Evolutionary conservation across 2,797 vertebrate species (phyloP).

Genomic region (Parotocinclus haroldoi): DNA sequence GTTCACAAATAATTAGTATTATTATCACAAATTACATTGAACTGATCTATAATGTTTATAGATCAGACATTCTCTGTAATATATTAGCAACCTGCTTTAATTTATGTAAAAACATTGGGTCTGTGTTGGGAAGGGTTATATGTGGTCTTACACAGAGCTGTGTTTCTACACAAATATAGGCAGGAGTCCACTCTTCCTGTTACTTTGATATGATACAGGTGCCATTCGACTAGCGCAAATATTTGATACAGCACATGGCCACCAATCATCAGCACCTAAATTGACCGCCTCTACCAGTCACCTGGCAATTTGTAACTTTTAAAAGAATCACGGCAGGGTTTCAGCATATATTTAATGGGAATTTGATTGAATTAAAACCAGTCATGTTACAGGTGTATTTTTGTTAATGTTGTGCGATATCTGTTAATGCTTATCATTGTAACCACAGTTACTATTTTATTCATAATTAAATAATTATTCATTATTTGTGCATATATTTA

Average conservation of each 20-base stretch:
- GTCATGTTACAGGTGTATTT: no score
- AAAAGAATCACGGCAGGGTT: slow-evolving; percentile 20
- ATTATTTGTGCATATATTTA: no score
- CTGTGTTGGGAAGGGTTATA: slow-evolving; percentile 21
- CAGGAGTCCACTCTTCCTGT: slow-evolving; percentile 43
- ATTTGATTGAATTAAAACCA: background rate
- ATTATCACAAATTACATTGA: slow-evolving; percentile 1
- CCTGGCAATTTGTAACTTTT: background rate
- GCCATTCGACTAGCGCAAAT: slow-evolving; percentile 66
- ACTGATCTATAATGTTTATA: background rate
- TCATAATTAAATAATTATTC: no score
- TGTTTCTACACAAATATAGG: slow-evolving; percentile 38
- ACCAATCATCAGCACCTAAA: slow-evolving; percentile 31
- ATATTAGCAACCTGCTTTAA: background rate
- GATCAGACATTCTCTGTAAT: background rate
- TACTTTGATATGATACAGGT: slow-evolving; percentile 52
- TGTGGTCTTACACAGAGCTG: slow-evolving; percentile 8
- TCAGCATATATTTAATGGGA: background rate
- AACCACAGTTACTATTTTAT: no score
- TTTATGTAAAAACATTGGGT: slow-evolving; percentile 4
- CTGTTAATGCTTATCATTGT: no score
- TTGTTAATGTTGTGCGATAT: no score
- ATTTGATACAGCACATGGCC: slow-evolving; percentile 55
- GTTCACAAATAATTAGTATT: background rate
- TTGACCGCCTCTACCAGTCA: slow-evolving; percentile 34